These are phyloP conservation scores for Reticulitermes lucifugus DNA, from an alignment of 2,888 invertebrate species.

Conservation along the genomic window DNA sequence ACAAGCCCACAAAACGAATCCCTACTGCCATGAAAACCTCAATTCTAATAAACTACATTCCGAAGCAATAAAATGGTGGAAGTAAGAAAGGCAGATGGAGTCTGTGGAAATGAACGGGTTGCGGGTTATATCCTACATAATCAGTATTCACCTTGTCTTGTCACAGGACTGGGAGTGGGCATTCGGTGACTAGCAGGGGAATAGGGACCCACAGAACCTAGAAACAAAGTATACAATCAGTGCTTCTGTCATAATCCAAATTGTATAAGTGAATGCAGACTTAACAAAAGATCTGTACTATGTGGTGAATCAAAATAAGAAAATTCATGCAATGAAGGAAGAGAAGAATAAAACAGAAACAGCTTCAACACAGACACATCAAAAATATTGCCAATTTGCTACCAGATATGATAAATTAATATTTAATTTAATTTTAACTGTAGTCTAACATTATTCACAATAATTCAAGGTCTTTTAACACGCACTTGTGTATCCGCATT, in stretches of 20 bases:
- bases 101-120: neutral
- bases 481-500: too few species aligned
- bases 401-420: neutral
- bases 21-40: too few species aligned
- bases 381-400: neutral
- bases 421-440: too few species aligned
- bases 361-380: neutral
- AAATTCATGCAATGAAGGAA: neutral
- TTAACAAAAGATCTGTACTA: constrained; percentile 38
- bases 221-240: constrained; percentile 54
- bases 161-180: constrained; percentile 57
- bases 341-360: neutral
- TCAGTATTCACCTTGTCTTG: constrained; percentile 56
- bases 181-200: constrained; percentile 57
- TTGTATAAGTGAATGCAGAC: constrained; percentile 30
- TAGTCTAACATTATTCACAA: too few species aligned
- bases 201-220: constrained; percentile 58
- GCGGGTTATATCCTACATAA: constrained; percentile 30
- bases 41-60: neutral
- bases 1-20: too few species aligned
- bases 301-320: neutral
- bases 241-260: constrained; percentile 49
- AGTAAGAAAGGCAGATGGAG: neutral
- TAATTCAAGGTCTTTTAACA: too few species aligned
- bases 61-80: neutral